A percentile compares a stretch with the other conserved stretches of the same genome.
phyloP scores from a whole-genome alignment of 2,888 invertebrate genomes.

The Heliconius hortense region DNA sequence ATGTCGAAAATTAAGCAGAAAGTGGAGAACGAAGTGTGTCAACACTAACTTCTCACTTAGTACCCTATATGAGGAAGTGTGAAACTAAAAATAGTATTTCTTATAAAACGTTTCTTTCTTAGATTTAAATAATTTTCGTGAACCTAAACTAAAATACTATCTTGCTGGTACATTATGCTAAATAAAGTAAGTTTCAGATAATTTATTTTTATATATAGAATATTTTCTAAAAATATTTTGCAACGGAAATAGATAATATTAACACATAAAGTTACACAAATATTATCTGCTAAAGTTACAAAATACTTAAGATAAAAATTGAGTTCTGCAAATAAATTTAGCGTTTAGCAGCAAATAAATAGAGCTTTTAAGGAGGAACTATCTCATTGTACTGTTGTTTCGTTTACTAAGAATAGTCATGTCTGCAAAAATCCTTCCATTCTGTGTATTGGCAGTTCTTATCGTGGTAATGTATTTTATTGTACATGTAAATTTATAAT shows the following conservation, averaged over 20 bases:
- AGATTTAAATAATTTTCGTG: neutral
- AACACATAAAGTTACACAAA: conserved; percentile 15
- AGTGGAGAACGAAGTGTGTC: too few species aligned
- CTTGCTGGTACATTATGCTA: neutral
- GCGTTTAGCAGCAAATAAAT: too few species aligned
- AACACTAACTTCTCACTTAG: too few species aligned
- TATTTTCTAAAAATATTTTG: neutral
- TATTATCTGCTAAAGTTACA: conserved; percentile 6
- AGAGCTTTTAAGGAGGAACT: neutral
- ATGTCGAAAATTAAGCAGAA: too few species aligned
- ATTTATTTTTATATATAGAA: neutral
- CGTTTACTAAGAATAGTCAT: neutral
- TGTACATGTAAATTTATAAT: too few species aligned
- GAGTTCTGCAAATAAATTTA: conserved; percentile 5
- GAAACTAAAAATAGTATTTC: too few species aligned
- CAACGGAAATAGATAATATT: conserved; percentile 1
- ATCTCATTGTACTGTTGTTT: neutral
- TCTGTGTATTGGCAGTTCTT: neutral
- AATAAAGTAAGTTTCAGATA: neutral
- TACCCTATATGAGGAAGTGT: too few species aligned
- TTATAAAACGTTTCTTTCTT: too few species aligned
- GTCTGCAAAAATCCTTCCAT: neutral
- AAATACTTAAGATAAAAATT: neutral
- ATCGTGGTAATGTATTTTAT: neutral
- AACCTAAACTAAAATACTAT: neutral